Percentiles rank a stretch among this genome's conserved stretches.
phyloP scores from a whole-genome alignment of 2,888 invertebrate species.

The Cephus rjabovi region DNA sequence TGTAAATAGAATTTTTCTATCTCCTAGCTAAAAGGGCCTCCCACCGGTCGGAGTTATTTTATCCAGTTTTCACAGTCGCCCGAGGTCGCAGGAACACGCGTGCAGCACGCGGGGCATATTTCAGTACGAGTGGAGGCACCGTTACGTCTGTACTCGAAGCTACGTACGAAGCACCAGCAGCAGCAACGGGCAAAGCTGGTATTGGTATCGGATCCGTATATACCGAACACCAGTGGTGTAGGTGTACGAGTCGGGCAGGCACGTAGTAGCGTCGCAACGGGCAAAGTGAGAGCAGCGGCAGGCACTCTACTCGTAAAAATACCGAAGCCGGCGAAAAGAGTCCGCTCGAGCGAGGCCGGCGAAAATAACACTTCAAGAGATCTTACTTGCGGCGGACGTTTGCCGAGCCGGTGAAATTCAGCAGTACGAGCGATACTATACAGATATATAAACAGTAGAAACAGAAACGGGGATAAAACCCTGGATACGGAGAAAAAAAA shows the following conservation, averaged over 20 bases:
- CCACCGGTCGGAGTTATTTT: not conserved
- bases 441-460: not conserved
- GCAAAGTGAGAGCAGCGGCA: conserved; percentile 21
- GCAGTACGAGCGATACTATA: not conserved
- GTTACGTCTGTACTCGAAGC: not conserved
- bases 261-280: not conserved
- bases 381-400: conserved; percentile 43
- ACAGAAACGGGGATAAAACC: not conserved
- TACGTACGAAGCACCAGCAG: conserved; percentile 8
- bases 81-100: conserved; percentile 16
- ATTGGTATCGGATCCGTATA: not conserved
- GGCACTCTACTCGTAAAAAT: conserved; percentile 52
- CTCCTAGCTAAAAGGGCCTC: not conserved
- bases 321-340: conserved; percentile 39
- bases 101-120: conserved; percentile 38
- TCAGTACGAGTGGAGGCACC: conserved; percentile 37
- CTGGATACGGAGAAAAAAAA: too few species aligned
- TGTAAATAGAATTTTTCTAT: not conserved
- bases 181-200: conserved; percentile 16
- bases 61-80: not conserved
- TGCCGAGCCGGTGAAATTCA: not conserved
- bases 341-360: conserved; percentile 26
- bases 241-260: not conserved
- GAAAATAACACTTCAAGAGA: conserved; percentile 56
- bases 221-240: not conserved